phyloP scores from a whole-genome alignment of 1,140 invertebrate species.

The Leptestheria dahalacensis region DNA sequence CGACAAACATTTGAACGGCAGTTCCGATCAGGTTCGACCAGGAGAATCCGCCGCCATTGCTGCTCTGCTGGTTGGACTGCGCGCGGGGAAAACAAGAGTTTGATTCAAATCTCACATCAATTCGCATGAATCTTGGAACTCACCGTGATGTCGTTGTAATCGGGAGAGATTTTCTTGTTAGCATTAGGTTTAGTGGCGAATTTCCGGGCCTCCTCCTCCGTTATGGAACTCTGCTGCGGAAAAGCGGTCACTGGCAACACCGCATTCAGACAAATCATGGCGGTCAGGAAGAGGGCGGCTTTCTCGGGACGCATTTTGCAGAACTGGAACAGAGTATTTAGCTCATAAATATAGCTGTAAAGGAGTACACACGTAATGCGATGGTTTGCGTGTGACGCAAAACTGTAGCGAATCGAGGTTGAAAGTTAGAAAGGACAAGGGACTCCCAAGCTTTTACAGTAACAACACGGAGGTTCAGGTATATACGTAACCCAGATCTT shows the following conservation, averaged over 20 bases:
- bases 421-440: no score
- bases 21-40: slow-evolving; percentile 20
- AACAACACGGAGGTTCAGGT: no score
- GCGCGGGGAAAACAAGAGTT: slow-evolving; percentile 1
- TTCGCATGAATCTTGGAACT: background rate
- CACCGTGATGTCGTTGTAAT: slow-evolving; percentile 15
- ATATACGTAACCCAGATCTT: no score
- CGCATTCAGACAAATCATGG: background rate
- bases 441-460: no score
- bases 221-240: no score
- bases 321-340: background rate
- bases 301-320: background rate
- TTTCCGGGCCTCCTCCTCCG: slow-evolving; percentile 34
- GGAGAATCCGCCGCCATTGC: slow-evolving; percentile 52
- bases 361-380: no score
- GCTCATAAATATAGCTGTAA: no score
- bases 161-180: slow-evolving; percentile 52
- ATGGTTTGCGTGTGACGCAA: no score
- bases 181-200: slow-evolving; percentile 74
- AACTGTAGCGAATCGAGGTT: no score
- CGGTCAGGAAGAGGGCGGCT: background rate
- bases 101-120: background rate
- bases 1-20: slow-evolving; percentile 19
- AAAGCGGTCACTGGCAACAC: background rate
- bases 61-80: slow-evolving; percentile 10